phyloP scores from a whole-genome alignment of 92 coral and sea anemone species.

The Meandrina meandrites region DNA sequence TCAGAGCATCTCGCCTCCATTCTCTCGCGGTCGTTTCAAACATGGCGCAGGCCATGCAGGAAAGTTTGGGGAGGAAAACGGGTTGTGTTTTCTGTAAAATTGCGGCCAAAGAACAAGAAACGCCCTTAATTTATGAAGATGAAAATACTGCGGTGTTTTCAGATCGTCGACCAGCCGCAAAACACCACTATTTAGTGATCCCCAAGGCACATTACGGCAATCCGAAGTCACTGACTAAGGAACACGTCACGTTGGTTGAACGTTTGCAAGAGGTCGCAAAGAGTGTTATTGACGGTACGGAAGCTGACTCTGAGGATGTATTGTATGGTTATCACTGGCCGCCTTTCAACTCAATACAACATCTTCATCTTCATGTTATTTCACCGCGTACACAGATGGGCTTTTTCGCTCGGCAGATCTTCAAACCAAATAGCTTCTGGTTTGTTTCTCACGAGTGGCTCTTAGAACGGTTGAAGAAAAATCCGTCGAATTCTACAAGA shows the following conservation, averaged over 20 bases:
- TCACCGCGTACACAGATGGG: constrained; percentile 76
- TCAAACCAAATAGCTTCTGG: constrained; percentile 73
- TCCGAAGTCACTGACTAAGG: constrained; percentile 71
- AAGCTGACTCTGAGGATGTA: constrained; percentile 61
- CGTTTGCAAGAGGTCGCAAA: constrained; percentile 61
- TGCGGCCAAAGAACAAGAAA: constrained; percentile 65
- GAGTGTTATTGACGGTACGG: constrained; percentile 46
- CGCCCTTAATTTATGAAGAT: constrained; percentile 69
- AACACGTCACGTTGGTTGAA: constrained; percentile 62
- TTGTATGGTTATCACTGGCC: constrained; percentile 89
- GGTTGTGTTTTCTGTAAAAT: constrained; percentile 80
- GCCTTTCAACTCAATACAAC: constrained; percentile 81
- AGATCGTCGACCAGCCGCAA: constrained; percentile 80
- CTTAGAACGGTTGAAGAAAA: constrained; percentile 58
- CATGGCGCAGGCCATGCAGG: constrained; percentile 51
- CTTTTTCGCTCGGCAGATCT: constrained; percentile 63
- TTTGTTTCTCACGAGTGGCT: constrained; percentile 79
- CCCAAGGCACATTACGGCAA: constrained; percentile 81
- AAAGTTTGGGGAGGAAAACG: not conserved
- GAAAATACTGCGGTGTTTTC: constrained; percentile 68
- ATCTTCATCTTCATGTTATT: constrained; percentile 86
- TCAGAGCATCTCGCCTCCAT: not conserved
- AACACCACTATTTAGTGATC: constrained; percentile 77
- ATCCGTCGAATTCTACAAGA: not conserved
- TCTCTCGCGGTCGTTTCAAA: constrained; percentile 39